Evolutionary conservation across 2,888 invertebrate species (phyloP), one percentile per base, ranked within the genome.

Genomic region (Nomada goodeniana): DNA sequence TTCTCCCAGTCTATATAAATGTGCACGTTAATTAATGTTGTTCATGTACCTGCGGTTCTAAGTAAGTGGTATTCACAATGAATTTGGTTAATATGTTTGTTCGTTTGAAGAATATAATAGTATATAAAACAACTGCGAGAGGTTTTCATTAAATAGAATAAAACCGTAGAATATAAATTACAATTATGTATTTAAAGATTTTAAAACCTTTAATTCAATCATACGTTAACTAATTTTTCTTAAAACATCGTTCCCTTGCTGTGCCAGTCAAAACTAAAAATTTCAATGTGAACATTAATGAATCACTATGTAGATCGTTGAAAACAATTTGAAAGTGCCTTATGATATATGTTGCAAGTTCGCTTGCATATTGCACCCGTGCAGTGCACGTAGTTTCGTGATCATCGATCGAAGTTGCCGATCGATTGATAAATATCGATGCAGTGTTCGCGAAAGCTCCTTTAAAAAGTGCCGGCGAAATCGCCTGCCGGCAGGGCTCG

Each of bases 381-480:
- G n/a, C 11, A 52, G 59, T 53, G 68, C 63, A 73, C 59, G 60
- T 23, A 44, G 61, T 73, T 76, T 69, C 73, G 65, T 65, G 76
- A 76, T 82, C 72, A 68, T 57, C 72, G 63, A 84, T 75, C 77
- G 55, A 78, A 77, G 63, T 64, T 76, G 57, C 50, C 78, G 75
- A 74, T 79, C 85, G 76, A 85, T 82, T 79, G 85, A 83, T 83
- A 82, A 83, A 77, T 82, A 80, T 81, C 81, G 80, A 76, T 74
- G 47, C 69, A 59, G 69, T 76, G 63, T 42, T 76, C 81, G 82
- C 69, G 86, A 85, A 83, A 88, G 77, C 83, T 83, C 82, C 77
- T 73, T 82, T 70, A 75, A 69, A 68, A 74, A 69, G 81, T 65
- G 72, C 60, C 67, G 83, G 83, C 80, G 83, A 88, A 87, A 85